Evolutionary conservation across 1,140 invertebrate species (phyloP).

Genomic region (Drosophila bifasciata): DNA sequence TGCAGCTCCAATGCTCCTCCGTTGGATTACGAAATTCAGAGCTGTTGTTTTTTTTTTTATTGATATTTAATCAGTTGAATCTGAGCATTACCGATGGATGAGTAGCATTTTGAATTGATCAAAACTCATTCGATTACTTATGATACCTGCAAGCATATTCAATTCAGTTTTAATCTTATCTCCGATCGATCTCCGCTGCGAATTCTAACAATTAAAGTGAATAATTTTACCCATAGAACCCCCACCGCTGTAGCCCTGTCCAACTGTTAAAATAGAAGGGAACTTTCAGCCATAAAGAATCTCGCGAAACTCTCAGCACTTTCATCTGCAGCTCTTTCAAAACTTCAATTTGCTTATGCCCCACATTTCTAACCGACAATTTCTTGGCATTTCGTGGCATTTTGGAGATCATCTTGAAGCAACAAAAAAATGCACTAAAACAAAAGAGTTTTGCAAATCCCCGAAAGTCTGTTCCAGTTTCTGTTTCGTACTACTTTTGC

Average conservation of each 20-base stretch:
- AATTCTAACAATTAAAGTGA: conserved; percentile 25
- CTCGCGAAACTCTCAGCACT: conserved; percentile 8
- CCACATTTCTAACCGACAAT: conserved; percentile 26
- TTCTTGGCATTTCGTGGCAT: conserved; percentile 27
- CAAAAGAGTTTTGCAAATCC: conserved; percentile 19
- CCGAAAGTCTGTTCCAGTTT: conserved; percentile 27
- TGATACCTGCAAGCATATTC: too few species aligned
- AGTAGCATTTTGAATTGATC: too few species aligned
- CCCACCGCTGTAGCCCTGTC: too few species aligned
- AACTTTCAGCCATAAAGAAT: conserved; percentile 21
- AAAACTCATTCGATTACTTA: too few species aligned
- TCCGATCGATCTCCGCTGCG: conserved; percentile 2
- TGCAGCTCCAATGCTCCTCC: too few species aligned
- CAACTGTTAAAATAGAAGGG: conserved; percentile 40
- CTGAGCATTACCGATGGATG: too few species aligned
- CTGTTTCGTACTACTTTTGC: conserved; percentile 9
- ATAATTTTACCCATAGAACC: background rate
- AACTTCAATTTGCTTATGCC: conserved; percentile 31
- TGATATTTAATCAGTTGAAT: too few species aligned
- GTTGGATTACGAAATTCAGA: too few species aligned
- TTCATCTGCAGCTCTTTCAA: conserved; percentile 38
- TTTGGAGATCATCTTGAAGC: conserved; percentile 23
- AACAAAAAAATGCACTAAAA: conserved; percentile 11
- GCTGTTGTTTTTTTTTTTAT: too few species aligned
- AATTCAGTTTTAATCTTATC: too few species aligned